These are phyloP conservation scores for Halcyon chelicuti DNA, from an alignment of 2,797 vertebrate species.

Conservation along the genomic window DNA sequence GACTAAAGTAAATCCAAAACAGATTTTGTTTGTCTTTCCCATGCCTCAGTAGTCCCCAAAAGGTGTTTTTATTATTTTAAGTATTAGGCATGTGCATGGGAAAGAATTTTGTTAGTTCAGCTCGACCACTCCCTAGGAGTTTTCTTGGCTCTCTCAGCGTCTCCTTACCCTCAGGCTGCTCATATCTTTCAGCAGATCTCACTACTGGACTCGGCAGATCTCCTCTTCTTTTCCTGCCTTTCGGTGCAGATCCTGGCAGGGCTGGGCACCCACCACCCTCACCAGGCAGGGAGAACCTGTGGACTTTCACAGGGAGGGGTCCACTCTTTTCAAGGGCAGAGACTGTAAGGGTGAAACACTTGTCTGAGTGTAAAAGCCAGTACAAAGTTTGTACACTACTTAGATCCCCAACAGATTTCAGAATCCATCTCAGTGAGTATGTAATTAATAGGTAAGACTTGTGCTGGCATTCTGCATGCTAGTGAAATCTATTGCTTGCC, in stretches of 20 bases:
- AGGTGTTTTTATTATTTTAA: constrained; percentile 71
- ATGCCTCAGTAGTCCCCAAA: constrained; percentile 47
- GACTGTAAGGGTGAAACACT: background rate
- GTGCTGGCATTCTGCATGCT: background rate
- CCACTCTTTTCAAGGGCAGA: background rate
- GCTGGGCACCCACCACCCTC: background rate
- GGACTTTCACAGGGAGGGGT: background rate
- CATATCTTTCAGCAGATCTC: constrained; percentile 44
- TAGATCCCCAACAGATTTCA: background rate
- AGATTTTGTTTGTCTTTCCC: constrained; percentile 69
- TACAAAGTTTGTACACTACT: background rate
- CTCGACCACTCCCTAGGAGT: constrained; percentile 58
- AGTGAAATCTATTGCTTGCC: background rate
- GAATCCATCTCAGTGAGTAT: background rate
- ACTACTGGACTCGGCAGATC: constrained; percentile 35
- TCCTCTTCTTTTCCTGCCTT: background rate
- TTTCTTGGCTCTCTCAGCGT: constrained; percentile 55
- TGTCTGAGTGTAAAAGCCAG: background rate
- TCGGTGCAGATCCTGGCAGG: background rate
- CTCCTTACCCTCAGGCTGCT: constrained; percentile 59
- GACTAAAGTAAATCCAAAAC: constrained; percentile 39
- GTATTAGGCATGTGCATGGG: constrained; percentile 68
- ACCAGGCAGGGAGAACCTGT: background rate
- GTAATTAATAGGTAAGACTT: background rate
- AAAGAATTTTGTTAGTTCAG: constrained; percentile 73